phyloP scores from a whole-genome alignment of 2,888 invertebrate genomes.

The Acrobeloides nanus region DNA sequence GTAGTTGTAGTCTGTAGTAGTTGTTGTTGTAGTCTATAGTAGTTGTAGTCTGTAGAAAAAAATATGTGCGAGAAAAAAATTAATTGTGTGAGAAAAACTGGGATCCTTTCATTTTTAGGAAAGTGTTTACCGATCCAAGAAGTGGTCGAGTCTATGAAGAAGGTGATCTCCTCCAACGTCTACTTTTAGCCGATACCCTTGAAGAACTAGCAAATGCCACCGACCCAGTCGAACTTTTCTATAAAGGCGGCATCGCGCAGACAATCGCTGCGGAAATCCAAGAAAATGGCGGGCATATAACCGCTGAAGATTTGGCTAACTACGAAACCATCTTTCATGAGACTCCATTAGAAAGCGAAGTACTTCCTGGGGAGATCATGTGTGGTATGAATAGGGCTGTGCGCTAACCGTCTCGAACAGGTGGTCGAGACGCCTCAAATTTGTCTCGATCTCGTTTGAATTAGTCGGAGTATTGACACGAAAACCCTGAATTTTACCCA shows the following conservation, averaged over 20 bases:
- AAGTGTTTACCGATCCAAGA: conserved; percentile 44
- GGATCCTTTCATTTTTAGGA: no score
- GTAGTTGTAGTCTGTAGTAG: no score
- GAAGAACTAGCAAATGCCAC: conserved; percentile 35
- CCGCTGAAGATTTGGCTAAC: conserved; percentile 36
- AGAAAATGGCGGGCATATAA: conserved; percentile 38
- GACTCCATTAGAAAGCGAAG: conserved; percentile 31
- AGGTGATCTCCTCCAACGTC: conserved; percentile 50
- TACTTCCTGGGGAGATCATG: conserved; percentile 59
- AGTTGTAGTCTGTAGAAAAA: no score
- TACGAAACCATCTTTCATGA: conserved; percentile 44
- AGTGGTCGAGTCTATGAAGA: conserved; percentile 51
- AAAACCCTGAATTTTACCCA: no score
- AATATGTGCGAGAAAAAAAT: no score
- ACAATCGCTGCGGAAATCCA: conserved; percentile 51
- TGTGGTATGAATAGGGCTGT: no score
- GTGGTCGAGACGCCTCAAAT: no score
- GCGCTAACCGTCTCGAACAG: no score
- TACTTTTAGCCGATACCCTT: conserved; percentile 40
- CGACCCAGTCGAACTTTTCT: conserved; percentile 51
- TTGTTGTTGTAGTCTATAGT: no score
- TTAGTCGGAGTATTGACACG: no score
- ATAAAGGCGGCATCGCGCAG: conserved; percentile 49
- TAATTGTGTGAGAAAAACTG: no score
- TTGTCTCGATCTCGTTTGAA: no score